These are phyloP conservation scores for Yponomeuta malinellus DNA, from an alignment of 2,888 invertebrate genomes.

Conservation along the genomic window DNA sequence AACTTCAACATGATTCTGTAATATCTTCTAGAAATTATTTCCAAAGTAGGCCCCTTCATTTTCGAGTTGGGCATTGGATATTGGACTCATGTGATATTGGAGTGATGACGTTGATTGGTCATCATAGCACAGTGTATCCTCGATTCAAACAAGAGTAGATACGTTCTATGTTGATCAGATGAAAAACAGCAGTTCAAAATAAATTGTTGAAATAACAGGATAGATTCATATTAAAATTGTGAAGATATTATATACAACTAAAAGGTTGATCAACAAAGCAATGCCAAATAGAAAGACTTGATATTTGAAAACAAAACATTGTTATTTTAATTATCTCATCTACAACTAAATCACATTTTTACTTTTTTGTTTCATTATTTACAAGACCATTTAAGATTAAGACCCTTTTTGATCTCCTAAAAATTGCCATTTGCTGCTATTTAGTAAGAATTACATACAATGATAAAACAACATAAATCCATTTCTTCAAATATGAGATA, in stretches of 20 bases:
- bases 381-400: not conserved
- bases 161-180: too few relatives aligned
- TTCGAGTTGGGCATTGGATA: too few relatives aligned
- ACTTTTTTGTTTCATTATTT: not conserved
- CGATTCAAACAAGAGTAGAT: too few relatives aligned
- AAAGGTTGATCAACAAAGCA: not conserved
- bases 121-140: too few relatives aligned
- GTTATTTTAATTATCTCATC: slow-evolving; percentile 24
- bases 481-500: not conserved
- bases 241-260: not conserved
- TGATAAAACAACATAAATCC: not conserved
- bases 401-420: not conserved
- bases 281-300: not conserved
- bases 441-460: not conserved
- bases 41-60: too few relatives aligned
- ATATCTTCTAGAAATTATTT: not conserved
- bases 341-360: slow-evolving; percentile 44
- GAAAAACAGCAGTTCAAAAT: too few relatives aligned
- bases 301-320: slow-evolving; percentile 5
- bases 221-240: too few relatives aligned
- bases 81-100: too few relatives aligned
- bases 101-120: too few relatives aligned
- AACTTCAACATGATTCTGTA: too few relatives aligned
- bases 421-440: not conserved
- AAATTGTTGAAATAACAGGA: too few relatives aligned